Evolutionary conservation across 2,888 invertebrate species (phyloP), one percentile per base, ranked within the genome.

Genomic region (Plutella xylostella): DNA sequence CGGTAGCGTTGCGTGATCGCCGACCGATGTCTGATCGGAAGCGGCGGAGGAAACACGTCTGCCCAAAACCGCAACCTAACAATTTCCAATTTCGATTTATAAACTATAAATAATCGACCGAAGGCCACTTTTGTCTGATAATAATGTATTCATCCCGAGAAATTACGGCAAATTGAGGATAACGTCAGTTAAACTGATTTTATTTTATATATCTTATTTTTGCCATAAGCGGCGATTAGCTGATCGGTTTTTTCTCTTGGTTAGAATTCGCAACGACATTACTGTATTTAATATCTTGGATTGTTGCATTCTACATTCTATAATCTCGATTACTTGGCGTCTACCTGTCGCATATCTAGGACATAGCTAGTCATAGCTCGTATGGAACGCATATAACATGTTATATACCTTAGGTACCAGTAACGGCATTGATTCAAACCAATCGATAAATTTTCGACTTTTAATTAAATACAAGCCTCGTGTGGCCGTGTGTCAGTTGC

Each of bases 1-100:
- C n/a, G n/a, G n/a, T n/a, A 52, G 45, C 43, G 71, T 79, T 73
- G 80, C 79, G 80, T 79, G 82, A 75, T 70, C 70, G 59, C 55
- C 42, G 9, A 39, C n/a, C 22, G 39, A 12, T 22, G 14, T 14
- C 39, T 59, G 58, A 65, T 72, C 72, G 75, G 80, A 82, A 82
- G 70, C 73, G 67, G 69, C 69, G 57, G 71, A 69, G 79, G 82
- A 82, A 76, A 76, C 78, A 77, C 79, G 80, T 79, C 76, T 78
- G 68, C 61, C 68, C 68, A 61, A 72, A 77, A 83, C 82, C 80
- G 68, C 83, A 82, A 70, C 61, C 59, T 68, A 72, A 71, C 71
- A 72, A 76, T 78, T 74, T 74, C 69, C 74, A 80, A 79, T 82
- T 79, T 79, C 67, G 69, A 76, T 56, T 57, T 58, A 47, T 48